Percentiles rank a stretch among this genome's conserved stretches.
Conservation (phyloP, 1,140 invertebrate genomes). For the Tetramorium simillimum region DNA sequence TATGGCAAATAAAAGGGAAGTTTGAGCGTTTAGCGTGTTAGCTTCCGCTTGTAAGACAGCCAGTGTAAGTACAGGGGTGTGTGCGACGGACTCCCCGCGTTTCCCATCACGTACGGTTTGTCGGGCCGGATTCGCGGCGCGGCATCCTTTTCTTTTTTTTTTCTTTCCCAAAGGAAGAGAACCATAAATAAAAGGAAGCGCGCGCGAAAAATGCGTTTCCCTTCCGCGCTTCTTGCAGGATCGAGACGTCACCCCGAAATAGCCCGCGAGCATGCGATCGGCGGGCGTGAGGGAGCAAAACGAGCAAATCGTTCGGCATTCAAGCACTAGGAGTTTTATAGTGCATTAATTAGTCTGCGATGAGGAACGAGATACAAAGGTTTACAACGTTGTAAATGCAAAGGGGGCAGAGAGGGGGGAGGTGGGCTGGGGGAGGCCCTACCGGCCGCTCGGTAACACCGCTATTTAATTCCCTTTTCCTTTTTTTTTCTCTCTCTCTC, state of each 20-base stretch:
- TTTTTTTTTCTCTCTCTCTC: no score
- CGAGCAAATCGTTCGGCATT: constrained; percentile 61
- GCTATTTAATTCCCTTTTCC: constrained; percentile 54
- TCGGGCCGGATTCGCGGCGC: neutral
- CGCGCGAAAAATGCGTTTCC: neutral
- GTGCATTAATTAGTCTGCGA: constrained; percentile 75
- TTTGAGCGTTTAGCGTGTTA: neutral
- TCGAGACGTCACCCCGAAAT: constrained; percentile 20
- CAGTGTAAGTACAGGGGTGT: neutral
- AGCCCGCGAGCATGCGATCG: constrained; percentile 5
- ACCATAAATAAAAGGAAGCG: neutral
- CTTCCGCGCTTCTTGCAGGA: neutral
- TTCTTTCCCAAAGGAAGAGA: neutral
- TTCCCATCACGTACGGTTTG: neutral
- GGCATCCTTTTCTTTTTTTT: neutral
- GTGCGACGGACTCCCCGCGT: neutral
- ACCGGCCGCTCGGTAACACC: constrained; percentile 18
- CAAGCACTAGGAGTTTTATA: constrained; percentile 70
- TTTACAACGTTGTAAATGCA: constrained; percentile 77
- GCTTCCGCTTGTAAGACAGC: constrained; percentile 15
- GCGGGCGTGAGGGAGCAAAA: neutral
- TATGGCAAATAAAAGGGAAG: constrained; percentile 56
- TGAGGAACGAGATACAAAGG: constrained; percentile 69
- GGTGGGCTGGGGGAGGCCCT: neutral
- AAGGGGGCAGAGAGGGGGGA: neutral